Percentiles rank a stretch among this genome's conserved stretches.
Evolutionary conservation across 1,140 invertebrate genomes (phyloP).

Genomic region (Leptoteleia sp.): DNA sequence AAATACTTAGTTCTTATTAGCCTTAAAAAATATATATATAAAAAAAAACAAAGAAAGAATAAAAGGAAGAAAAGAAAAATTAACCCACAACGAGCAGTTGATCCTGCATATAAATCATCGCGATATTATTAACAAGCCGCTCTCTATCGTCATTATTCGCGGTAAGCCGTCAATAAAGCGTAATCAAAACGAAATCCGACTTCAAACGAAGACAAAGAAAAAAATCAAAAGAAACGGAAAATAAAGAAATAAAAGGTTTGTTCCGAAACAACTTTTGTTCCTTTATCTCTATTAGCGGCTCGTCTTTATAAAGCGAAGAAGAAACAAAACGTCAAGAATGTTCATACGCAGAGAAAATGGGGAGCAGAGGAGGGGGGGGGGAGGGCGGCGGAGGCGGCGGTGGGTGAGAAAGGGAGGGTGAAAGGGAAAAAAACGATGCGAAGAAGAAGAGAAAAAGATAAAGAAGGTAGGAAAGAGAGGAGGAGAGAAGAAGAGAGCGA

Average conservation of each 20-base stretch:
- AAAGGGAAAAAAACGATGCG: no score
- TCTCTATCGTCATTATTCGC: constrained; percentile 17
- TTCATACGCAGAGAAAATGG: constrained; percentile 16
- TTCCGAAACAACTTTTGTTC: constrained; percentile 6
- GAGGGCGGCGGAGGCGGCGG: neutral
- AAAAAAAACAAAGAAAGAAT: no score
- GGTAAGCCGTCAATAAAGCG: constrained; percentile 26
- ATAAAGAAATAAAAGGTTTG: constrained; percentile 11
- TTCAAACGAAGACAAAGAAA: neutral
- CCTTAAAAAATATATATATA: no score
- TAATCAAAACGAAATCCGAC: constrained; percentile 19
- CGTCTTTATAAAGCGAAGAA: constrained; percentile 29
- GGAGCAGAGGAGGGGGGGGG: neutral
- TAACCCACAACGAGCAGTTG: neutral
- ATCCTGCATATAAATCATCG: constrained; percentile 16
- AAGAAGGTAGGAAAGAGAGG: neutral
- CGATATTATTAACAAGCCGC: constrained; percentile 2
- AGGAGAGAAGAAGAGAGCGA: constrained; percentile 3
- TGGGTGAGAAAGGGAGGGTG: no score
- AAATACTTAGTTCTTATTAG: constrained; percentile 25
- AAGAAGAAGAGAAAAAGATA: no score
- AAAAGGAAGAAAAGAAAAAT: constrained; percentile 10
- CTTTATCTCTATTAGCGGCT: constrained; percentile 19
- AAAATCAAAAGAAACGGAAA: no score
- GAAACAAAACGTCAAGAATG: constrained; percentile 24